Evolutionary conservation across 1,140 invertebrate species (phyloP).

Genomic region (Odontomachus brunneus): DNA sequence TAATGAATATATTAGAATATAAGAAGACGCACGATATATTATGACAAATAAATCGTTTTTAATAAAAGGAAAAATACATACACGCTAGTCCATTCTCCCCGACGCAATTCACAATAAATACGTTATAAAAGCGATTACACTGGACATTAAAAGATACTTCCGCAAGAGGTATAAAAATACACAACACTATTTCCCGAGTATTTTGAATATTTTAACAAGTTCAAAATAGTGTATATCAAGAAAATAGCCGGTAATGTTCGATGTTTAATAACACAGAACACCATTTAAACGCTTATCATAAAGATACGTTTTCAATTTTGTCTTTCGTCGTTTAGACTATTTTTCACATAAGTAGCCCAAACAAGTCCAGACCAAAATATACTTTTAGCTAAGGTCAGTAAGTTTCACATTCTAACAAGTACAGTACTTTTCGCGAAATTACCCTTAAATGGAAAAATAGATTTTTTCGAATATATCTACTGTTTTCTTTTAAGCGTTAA

Average conservation of each 20-base stretch:
- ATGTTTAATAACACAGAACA: constrained; percentile 15
- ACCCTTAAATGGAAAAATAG: background rate
- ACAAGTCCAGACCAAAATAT: background rate
- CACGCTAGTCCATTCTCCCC: constrained; percentile 30
- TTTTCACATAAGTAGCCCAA: background rate
- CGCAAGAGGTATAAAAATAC: constrained; percentile 28
- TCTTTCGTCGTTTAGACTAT: background rate
- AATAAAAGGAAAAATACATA: constrained; percentile 75
- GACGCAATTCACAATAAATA: constrained; percentile 41
- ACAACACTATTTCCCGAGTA: background rate
- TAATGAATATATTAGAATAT: constrained; percentile 82
- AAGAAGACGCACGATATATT: constrained; percentile 81
- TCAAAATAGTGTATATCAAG: background rate
- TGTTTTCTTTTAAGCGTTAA: background rate
- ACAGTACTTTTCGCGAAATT: background rate
- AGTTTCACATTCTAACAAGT: constrained; percentile 35
- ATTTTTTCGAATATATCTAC: background rate
- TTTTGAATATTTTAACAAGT: background rate
- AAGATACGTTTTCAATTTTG: constrained; percentile 15
- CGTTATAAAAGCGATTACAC: constrained; percentile 37
- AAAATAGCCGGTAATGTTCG: constrained; percentile 3
- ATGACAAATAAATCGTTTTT: constrained; percentile 84
- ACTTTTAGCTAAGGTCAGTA: background rate
- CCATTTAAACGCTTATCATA: background rate
- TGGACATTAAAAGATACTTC: constrained; percentile 56